Percentiles rank a stretch among this genome's conserved stretches.
phyloP scores from a whole-genome alignment of 2,113 vertebrate genomes.

The Eulemur rufifrons region DNA sequence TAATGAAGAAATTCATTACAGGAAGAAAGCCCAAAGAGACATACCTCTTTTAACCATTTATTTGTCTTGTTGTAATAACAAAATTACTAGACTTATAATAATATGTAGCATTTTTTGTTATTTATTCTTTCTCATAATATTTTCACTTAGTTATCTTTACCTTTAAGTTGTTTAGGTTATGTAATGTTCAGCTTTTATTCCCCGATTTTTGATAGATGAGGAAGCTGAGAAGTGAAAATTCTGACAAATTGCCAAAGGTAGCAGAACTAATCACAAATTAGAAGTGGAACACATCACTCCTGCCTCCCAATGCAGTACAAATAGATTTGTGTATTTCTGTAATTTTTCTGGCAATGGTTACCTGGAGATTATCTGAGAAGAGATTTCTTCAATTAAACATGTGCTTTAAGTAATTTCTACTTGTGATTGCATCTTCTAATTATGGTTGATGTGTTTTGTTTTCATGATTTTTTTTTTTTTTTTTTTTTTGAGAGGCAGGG shows the following conservation, averaged over 20 bases:
- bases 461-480: not conserved
- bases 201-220: slow-evolving; percentile 19
- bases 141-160: slow-evolving; percentile 27
- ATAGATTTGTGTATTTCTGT: not conserved
- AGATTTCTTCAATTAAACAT: slow-evolving; percentile 9
- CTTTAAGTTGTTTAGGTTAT: slow-evolving; percentile 9
- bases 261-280: not conserved
- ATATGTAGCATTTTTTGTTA: not conserved
- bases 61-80: slow-evolving; percentile 20
- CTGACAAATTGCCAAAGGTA: not conserved
- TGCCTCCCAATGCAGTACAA: not conserved
- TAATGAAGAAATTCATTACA: not conserved
- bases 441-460: not conserved
- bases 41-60: slow-evolving; percentile 8
- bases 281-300: not conserved
- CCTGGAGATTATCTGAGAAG: not conserved
- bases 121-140: slow-evolving; percentile 24
- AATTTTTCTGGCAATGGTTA: not conserved
- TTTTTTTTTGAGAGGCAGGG: not conserved
- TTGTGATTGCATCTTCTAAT: slow-evolving; percentile 10
- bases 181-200: not conserved
- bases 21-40: not conserved
- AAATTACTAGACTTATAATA: not conserved
- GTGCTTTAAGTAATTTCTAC: slow-evolving; percentile 22
- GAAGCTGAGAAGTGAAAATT: not conserved